phyloP scores from a whole-genome alignment of 2,888 invertebrate species.

The Netelia fuscicornis region DNA sequence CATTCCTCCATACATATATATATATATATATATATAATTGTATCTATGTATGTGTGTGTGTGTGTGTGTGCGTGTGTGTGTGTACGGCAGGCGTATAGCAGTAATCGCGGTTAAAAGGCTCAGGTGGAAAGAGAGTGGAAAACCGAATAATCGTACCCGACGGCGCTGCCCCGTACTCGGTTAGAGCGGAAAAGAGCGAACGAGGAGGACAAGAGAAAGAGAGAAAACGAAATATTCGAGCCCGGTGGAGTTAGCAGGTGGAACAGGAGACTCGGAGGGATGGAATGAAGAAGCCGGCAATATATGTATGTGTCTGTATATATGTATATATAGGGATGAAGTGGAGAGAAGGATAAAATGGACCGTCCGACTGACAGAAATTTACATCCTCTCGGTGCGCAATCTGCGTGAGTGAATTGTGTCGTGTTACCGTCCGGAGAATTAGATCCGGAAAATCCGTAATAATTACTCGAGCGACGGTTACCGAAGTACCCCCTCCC shows the following conservation, averaged over 20 bases:
- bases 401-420: constrained; percentile 85
- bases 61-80: neutral
- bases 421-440: constrained; percentile 84
- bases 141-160: constrained; percentile 80
- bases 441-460: constrained; percentile 84
- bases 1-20: constrained; percentile 17
- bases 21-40: neutral
- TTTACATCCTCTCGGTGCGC: constrained; percentile 83
- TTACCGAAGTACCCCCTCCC: constrained; percentile 78
- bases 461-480: constrained; percentile 83
- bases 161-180: constrained; percentile 68
- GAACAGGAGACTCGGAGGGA: constrained; percentile 73
- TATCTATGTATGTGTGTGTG: neutral
- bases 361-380: constrained; percentile 83
- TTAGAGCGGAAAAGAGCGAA: constrained; percentile 35
- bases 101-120: constrained; percentile 72
- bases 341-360: constrained; percentile 78
- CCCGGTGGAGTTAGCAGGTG: constrained; percentile 77
- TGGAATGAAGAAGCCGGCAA: constrained; percentile 34
- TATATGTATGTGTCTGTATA: neutral
- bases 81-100: constrained; percentile 37
- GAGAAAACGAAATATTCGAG: constrained; percentile 33
- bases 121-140: constrained; percentile 78
- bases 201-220: constrained; percentile 45
- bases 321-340: constrained; percentile 11